Percentiles rank a stretch among this genome's conserved stretches.
phyloP scores from a whole-genome alignment of 2,888 invertebrate species.

The Sericinus montela region DNA sequence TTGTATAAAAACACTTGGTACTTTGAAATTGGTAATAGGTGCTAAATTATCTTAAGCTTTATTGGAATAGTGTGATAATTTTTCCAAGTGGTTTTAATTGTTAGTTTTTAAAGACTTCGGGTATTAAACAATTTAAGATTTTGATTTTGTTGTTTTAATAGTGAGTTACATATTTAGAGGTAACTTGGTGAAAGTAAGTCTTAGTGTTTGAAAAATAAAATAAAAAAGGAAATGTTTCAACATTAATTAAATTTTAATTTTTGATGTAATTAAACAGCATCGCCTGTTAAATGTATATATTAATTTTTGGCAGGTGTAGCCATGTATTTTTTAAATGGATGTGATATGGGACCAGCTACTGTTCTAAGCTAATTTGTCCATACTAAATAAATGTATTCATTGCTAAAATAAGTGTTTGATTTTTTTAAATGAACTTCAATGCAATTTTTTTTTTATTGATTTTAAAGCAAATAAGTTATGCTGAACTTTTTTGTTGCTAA shows the following conservation, averaged over 20 bases:
- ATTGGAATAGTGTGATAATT: constrained; percentile 23
- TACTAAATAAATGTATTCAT: constrained; percentile 17
- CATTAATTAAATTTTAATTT: too few species aligned
- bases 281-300: constrained; percentile 2
- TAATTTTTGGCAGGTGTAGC: neutral
- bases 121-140: too few species aligned
- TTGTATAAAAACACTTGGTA: neutral
- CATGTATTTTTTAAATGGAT: constrained; percentile 3
- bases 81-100: constrained; percentile 9
- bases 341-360: constrained; percentile 8
- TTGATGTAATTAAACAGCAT: neutral
- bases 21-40: constrained; percentile 21
- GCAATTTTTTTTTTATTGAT: too few species aligned
- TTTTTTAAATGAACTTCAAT: too few species aligned
- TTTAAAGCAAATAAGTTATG: too few species aligned
- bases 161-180: too few species aligned
- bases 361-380: constrained; percentile 4
- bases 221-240: too few species aligned
- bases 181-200: too few species aligned
- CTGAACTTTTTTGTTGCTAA: too few species aligned
- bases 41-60: constrained; percentile 23
- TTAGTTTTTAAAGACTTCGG: too few species aligned
- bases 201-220: too few species aligned
- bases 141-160: too few species aligned
- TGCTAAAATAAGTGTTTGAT: neutral